A percentile compares a stretch with the other conserved stretches of the same genome.
These are phyloP conservation scores for Drosophila ustulata DNA, from an alignment of 2,888 invertebrate species.

Conservation along the genomic window DNA sequence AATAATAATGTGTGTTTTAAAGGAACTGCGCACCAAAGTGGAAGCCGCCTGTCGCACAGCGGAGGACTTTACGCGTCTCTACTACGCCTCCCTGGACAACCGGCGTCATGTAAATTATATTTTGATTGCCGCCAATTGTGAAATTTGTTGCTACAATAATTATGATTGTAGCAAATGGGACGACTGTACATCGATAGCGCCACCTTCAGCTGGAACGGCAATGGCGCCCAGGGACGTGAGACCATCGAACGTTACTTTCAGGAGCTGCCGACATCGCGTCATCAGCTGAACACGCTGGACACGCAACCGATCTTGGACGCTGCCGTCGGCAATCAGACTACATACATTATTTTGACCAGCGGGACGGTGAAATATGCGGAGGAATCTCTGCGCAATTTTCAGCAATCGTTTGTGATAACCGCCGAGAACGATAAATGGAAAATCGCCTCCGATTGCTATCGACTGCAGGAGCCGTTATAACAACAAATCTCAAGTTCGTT, in stretches of 20 bases:
- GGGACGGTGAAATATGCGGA: slow-evolving; percentile 92
- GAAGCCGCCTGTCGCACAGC: slow-evolving; percentile 94
- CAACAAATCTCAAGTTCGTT: background rate
- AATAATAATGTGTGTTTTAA: slow-evolving; percentile 27
- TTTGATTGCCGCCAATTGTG: slow-evolving; percentile 14
- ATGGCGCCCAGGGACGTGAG: slow-evolving; percentile 91
- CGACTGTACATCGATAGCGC: slow-evolving; percentile 94
- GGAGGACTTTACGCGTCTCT: slow-evolving; percentile 95
- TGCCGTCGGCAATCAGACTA: slow-evolving; percentile 91
- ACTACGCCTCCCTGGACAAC: slow-evolving; percentile 95
- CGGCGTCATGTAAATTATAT: slow-evolving; percentile 89
- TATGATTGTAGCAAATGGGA: slow-evolving; percentile 87
- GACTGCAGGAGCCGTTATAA: slow-evolving; percentile 88
- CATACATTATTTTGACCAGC: slow-evolving; percentile 93
- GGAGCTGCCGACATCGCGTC: slow-evolving; percentile 93
- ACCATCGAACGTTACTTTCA: slow-evolving; percentile 94
- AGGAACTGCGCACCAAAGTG: slow-evolving; percentile 88
- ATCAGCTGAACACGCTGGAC: slow-evolving; percentile 92
- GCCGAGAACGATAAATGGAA: slow-evolving; percentile 97
- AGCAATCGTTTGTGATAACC: slow-evolving; percentile 94
- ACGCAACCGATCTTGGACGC: slow-evolving; percentile 93
- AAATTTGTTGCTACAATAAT: background rate
- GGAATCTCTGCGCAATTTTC: slow-evolving; percentile 89
- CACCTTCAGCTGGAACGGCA: slow-evolving; percentile 97
- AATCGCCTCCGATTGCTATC: slow-evolving; percentile 94